Percentiles rank a stretch among this genome's conserved stretches.
Conservation (phyloP, 2,113 vertebrate genomes). For the Anthoscopus minutus region DNA sequence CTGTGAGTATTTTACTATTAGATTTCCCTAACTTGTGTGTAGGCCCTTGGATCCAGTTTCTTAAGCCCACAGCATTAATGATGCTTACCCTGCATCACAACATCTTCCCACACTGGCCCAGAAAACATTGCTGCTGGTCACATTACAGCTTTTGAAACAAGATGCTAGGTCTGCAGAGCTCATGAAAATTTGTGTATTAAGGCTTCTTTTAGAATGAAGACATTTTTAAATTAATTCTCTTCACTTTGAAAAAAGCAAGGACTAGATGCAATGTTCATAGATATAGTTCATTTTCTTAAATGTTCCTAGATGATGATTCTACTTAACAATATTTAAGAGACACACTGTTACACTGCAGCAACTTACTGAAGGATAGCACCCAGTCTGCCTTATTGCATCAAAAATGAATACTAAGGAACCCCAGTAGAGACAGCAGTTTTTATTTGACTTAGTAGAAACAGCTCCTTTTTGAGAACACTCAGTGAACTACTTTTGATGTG, state of each 20-base stretch:
- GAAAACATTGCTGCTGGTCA: neutral
- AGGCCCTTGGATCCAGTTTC: neutral
- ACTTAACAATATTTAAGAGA: neutral
- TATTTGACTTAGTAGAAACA: neutral
- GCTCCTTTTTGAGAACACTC: neutral
- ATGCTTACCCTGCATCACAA: rapidly evolving
- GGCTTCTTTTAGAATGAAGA: neutral
- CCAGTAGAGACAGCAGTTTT: neutral
- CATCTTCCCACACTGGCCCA: neutral
- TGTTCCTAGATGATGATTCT: neutral
- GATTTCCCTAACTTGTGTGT: neutral
- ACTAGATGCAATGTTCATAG: neutral
- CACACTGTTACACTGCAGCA: neutral
- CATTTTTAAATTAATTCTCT: neutral
- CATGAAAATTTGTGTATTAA: neutral
- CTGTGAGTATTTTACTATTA: neutral
- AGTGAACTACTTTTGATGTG: neutral
- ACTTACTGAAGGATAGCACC: neutral
- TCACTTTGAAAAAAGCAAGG: neutral
- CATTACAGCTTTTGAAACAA: neutral
- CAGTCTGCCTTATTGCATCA: neutral
- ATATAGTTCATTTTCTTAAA: neutral
- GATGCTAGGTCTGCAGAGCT: neutral
- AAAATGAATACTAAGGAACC: neutral
- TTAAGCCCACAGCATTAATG: neutral